These are phyloP conservation scores for Rhamnusium bicolor DNA, from an alignment of 2,888 invertebrate species.

Conservation along the genomic window DNA sequence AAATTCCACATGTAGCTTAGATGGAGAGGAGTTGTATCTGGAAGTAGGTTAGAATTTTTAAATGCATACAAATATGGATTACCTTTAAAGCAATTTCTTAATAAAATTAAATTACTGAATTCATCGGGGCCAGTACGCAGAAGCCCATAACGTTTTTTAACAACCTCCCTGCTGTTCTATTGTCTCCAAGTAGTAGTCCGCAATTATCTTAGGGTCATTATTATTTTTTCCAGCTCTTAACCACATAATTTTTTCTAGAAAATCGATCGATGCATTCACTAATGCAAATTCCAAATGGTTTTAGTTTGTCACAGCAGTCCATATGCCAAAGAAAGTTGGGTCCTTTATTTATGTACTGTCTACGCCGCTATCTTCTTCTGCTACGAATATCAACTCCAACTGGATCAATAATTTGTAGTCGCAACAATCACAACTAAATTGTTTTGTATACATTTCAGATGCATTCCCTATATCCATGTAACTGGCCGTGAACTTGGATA, in stretches of 20 bases:
- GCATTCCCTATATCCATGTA: neutral
- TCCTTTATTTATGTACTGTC: neutral
- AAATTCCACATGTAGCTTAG: no score
- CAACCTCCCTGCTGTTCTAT: neutral
- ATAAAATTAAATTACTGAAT: no score
- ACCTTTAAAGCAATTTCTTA: no score
- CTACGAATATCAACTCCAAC: neutral
- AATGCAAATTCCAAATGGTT: neutral
- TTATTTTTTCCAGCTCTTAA: neutral
- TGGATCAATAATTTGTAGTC: neutral
- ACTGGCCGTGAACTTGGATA: neutral
- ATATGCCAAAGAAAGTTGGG: neutral
- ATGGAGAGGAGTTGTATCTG: no score
- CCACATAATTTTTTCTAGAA: neutral
- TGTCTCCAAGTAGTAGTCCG: neutral
- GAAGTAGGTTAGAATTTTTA: no score
- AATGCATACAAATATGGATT: no score
- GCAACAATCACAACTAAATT: neutral
- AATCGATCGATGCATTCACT: neutral
- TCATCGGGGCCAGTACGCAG: no score
- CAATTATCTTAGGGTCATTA: neutral
- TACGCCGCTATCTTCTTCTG: neutral
- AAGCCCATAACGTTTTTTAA: neutral
- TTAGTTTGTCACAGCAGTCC: neutral
- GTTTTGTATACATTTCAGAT: neutral